Evolutionary conservation across 2,113 vertebrate genomes (phyloP).

Genomic region (Dinomys branickii): DNA sequence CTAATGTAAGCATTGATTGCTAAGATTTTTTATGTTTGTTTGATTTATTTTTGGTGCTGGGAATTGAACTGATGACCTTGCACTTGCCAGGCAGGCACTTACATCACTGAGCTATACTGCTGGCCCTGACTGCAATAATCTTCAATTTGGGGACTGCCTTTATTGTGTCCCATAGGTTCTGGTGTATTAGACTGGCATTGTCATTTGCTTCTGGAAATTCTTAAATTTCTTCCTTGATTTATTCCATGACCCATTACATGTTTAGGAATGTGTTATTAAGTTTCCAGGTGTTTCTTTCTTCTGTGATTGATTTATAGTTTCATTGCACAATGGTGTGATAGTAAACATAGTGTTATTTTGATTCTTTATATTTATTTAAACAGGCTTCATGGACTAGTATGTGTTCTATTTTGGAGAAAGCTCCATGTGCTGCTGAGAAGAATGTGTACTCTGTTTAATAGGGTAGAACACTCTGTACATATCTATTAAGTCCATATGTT

Average conservation of each 20-base stretch:
- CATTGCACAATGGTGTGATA: not conserved
- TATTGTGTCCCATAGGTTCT: not conserved
- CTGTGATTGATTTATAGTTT: not conserved
- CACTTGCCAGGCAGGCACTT: too few relatives aligned
- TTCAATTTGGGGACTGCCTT: not conserved
- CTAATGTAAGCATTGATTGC: not conserved
- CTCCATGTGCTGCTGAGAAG: not conserved
- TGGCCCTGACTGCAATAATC: too few relatives aligned
- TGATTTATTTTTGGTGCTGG: too few relatives aligned
- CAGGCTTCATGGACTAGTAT: not conserved
- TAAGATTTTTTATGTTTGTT: too few relatives aligned
- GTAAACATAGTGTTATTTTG: not conserved
- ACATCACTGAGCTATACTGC: too few relatives aligned
- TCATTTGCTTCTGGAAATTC: not conserved
- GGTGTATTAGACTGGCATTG: not conserved
- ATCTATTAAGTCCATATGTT: not conserved
- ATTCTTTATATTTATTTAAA: not conserved
- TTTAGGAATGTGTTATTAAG: not conserved
- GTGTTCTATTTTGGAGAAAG: not conserved
- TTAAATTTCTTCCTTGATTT: not conserved
- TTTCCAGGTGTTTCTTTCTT: not conserved
- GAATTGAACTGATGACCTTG: too few relatives aligned
- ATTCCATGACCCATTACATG: not conserved
- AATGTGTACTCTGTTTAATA: not conserved
- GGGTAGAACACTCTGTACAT: not conserved